Conservation (phyloP, 1,140 invertebrate species). For the Pectinophora gossypiella region DNA sequence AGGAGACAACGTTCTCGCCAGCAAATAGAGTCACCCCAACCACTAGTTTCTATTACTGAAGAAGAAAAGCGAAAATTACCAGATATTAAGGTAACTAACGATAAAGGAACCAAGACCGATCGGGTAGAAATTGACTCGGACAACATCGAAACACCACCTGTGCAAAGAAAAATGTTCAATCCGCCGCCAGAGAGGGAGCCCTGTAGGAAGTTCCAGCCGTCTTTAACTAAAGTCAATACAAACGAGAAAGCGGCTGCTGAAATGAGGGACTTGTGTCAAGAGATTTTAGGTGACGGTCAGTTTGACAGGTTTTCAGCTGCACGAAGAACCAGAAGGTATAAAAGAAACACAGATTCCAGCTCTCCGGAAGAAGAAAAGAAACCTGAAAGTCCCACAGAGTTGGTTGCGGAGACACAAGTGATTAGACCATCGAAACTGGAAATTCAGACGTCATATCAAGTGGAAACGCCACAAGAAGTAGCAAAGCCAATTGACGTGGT, state of each 20-base stretch:
- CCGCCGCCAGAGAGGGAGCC: conserved; percentile 79
- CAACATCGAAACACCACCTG: conserved; percentile 92
- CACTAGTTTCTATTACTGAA: conserved; percentile 74
- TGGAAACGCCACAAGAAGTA: conserved; percentile 48
- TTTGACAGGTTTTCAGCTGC: conserved; percentile 90
- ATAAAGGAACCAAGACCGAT: conserved; percentile 70
- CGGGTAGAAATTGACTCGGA: conserved; percentile 92
- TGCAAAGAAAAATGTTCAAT: conserved; percentile 82
- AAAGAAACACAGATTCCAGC: conserved; percentile 80
- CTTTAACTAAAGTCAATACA: conserved; percentile 31
- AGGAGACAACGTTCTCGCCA: conserved; percentile 68
- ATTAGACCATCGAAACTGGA: conserved; percentile 71
- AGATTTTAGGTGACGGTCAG: conserved; percentile 81
- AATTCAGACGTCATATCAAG: conserved; percentile 63
- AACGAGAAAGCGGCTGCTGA: conserved; percentile 58
- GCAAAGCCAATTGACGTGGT: conserved; percentile 44
- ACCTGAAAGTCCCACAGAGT: conserved; percentile 59
- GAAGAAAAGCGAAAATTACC: conserved; percentile 74
- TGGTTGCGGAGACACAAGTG: conserved; percentile 74
- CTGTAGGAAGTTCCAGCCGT: conserved; percentile 70
- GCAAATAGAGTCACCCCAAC: conserved; percentile 53
- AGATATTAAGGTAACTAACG: conserved; percentile 52
- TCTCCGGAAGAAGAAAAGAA: conserved; percentile 77
- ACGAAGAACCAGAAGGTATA: conserved; percentile 87
- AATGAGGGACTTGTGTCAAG: conserved; percentile 68